These are phyloP conservation scores for Pygocentrus nattereri DNA, from an alignment of 2,797 vertebrate species.

Conservation along the genomic window DNA sequence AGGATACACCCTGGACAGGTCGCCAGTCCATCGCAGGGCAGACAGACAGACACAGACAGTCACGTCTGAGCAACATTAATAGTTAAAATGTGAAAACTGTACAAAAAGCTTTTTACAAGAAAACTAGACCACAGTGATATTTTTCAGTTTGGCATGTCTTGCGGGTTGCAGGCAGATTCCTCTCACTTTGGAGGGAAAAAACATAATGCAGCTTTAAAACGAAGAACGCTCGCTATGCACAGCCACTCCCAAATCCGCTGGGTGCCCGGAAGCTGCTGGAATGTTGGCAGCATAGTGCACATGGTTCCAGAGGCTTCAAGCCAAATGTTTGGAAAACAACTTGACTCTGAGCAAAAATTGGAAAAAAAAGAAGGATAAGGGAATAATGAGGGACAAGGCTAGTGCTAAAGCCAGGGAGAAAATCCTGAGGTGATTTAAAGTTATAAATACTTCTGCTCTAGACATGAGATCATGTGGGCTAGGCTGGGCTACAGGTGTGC, in stretches of 20 bases:
- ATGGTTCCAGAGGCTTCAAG: constrained; percentile 66
- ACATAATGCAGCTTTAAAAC: constrained; percentile 67
- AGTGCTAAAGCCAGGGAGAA: constrained; percentile 14
- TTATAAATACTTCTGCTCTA: constrained; percentile 38
- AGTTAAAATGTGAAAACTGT: too few species aligned
- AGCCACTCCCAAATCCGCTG: constrained; percentile 67
- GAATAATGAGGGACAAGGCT: constrained; percentile 50
- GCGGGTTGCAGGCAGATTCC: neutral
- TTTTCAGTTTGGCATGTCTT: too few species aligned
- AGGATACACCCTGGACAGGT: too few species aligned
- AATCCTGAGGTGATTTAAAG: constrained; percentile 1
- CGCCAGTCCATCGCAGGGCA: too few species aligned
- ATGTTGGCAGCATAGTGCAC: constrained; percentile 68
- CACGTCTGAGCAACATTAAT: too few species aligned
- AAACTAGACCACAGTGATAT: too few species aligned
- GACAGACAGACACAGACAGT: too few species aligned
- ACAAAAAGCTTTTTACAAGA: too few species aligned
- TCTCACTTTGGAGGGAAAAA: neutral
- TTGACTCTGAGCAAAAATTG: constrained; percentile 34
- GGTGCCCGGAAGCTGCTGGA: constrained; percentile 70
- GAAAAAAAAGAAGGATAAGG: constrained; percentile 41
- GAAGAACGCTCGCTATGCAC: constrained; percentile 70
- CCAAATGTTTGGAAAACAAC: constrained; percentile 78
- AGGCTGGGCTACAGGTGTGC: constrained; percentile 40
- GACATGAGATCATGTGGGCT: constrained; percentile 58